phyloP scores from a whole-genome alignment of 2,888 invertebrate genomes.

The Dugesia japonica region DNA sequence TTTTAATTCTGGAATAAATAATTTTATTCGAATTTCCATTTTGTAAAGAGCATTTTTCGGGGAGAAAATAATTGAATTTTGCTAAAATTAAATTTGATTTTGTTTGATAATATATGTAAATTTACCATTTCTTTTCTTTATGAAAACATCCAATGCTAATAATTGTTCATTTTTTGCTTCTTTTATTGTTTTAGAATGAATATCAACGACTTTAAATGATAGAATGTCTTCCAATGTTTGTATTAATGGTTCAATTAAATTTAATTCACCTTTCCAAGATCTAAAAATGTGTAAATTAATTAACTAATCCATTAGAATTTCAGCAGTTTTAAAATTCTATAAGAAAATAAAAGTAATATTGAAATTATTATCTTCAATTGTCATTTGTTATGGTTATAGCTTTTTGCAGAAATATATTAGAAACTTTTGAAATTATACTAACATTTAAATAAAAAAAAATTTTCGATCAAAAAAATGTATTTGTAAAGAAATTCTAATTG shows the following conservation, averaged over 20 bases:
- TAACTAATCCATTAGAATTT: too few species aligned
- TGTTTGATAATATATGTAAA: not conserved
- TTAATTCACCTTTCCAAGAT: not conserved
- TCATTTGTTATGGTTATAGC: too few species aligned
- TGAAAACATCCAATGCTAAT: not conserved
- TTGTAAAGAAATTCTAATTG: too few species aligned
- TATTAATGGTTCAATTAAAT: not conserved
- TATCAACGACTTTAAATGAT: not conserved
- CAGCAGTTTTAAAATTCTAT: too few species aligned
- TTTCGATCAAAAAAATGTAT: too few species aligned
- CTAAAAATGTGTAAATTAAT: too few species aligned
- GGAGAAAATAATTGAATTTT: constrained; percentile 10
- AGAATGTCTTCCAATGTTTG: not conserved
- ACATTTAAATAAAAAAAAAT: too few species aligned
- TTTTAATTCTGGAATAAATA: constrained; percentile 2
- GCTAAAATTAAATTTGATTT: not conserved
- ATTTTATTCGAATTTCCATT: not conserved
- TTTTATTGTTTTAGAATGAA: not conserved
- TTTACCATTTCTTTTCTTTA: constrained; percentile 2
- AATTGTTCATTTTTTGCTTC: not conserved
- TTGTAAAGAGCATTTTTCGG: not conserved
- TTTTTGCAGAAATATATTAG: too few species aligned
- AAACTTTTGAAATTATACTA: too few species aligned
- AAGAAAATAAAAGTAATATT: too few species aligned
- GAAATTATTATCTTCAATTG: too few species aligned